Percentiles rank a stretch among this genome's conserved stretches.
Evolutionary conservation across 2,888 invertebrate species (phyloP).

Genomic region (Aspidiotus destructor): DNA sequence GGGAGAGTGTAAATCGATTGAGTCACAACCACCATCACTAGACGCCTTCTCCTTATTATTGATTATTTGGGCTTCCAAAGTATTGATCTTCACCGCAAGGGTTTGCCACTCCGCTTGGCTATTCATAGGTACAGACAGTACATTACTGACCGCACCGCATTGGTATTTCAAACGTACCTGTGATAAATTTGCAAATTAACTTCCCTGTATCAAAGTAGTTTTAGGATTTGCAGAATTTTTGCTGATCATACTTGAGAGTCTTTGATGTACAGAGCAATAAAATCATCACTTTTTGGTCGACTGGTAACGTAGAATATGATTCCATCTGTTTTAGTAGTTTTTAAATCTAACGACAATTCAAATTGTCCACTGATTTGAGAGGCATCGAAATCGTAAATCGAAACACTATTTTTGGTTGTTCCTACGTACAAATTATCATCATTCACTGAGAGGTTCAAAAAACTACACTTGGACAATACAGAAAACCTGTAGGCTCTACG

Average conservation of each 20-base stretch:
- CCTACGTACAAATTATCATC: conserved; percentile 44
- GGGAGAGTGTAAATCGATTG: conserved; percentile 55
- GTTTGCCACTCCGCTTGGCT: conserved; percentile 74
- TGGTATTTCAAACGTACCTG: conserved; percentile 61
- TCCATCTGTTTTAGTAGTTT: conserved; percentile 65
- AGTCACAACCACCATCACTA: conserved; percentile 41
- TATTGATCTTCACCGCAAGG: conserved; percentile 52
- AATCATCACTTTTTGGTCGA: conserved; percentile 49
- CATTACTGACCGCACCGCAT: conserved; percentile 51
- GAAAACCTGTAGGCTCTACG: not conserved
- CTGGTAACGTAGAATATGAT: conserved; percentile 73
- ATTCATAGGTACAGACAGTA: conserved; percentile 51
- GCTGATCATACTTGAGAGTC: conserved; percentile 54
- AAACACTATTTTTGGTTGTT: conserved; percentile 57
- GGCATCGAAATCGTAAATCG: conserved; percentile 58
- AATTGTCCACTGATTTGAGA: conserved; percentile 49
- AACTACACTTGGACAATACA: not conserved
- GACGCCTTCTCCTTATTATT: conserved; percentile 42
- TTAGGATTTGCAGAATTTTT: too few species aligned
- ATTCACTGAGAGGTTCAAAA: too few species aligned
- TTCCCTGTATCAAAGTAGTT: not conserved
- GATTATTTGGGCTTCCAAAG: conserved; percentile 60
- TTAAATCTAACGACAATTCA: conserved; percentile 68
- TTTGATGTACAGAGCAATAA: conserved; percentile 59
- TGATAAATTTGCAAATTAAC: conserved; percentile 34